Evolutionary conservation across 2,888 invertebrate species (phyloP).

Genomic region (Brachyptera putata): DNA sequence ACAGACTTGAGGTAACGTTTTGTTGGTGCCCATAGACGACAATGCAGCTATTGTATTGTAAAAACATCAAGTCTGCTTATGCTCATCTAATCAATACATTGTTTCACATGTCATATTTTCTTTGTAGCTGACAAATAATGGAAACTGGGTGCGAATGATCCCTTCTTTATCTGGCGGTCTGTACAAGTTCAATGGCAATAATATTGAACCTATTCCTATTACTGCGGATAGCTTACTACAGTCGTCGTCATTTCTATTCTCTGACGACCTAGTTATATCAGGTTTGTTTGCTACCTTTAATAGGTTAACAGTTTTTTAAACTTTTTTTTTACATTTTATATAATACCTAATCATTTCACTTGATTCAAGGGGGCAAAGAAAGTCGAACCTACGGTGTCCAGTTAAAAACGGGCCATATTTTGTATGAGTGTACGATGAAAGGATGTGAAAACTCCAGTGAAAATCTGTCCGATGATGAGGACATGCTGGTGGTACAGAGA

Average conservation of each 20-base stretch:
- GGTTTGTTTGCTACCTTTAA: no score
- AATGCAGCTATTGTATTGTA: no score
- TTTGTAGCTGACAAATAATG: conserved; percentile 69
- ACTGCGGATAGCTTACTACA: conserved; percentile 81
- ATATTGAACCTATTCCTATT: conserved; percentile 77
- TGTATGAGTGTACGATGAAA: conserved; percentile 73
- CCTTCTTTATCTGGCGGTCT: conserved; percentile 89
- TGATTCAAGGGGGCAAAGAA: conserved; percentile 69
- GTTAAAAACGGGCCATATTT: conserved; percentile 60
- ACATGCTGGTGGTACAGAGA: conserved; percentile 71
- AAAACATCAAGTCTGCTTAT: no score
- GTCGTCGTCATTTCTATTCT: conserved; percentile 76
- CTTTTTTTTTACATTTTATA: no score
- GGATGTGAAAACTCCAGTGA: conserved; percentile 70
- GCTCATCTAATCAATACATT: no score
- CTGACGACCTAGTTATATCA: conserved; percentile 78
- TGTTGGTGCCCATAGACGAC: no score
- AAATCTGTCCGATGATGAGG: conserved; percentile 43
- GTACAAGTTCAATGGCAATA: conserved; percentile 87
- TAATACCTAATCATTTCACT: neutral
- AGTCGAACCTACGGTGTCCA: conserved; percentile 83
- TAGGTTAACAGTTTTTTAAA: no score
- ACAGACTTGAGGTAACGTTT: conserved; percentile 68
- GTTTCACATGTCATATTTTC: no score
- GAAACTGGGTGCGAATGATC: conserved; percentile 82